Evolutionary conservation across 2,797 vertebrate species (phyloP), one percentile per base, ranked within the genome.

Genomic region (Intellagama lesueurii): DNA sequence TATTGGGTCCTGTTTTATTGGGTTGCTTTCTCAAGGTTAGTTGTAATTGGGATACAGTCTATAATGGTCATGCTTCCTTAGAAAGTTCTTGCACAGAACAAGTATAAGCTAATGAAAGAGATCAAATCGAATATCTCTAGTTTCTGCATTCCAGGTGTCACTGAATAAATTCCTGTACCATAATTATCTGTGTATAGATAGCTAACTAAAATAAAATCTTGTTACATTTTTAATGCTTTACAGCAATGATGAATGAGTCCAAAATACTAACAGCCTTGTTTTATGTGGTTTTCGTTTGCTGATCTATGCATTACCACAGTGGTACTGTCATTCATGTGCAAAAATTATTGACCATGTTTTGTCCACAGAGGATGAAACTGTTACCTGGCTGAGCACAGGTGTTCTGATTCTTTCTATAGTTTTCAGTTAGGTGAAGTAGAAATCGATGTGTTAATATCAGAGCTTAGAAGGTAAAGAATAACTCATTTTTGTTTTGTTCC

Each of bases 311-410:
- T 80, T 56, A n/a, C 14, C 79, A 35, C 70, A 4, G 0, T 81
- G 87, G 17, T 89, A 3, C 80, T 17, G 52, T 4, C 70, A 60
- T 49, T 73, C 88, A 49, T 19, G 83, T 88, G 68, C 22, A 87
- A 16, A 19, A 49, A 77, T 85, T 88, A 7, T 80, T 94, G 70
- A 94, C 93, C 90, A 94, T 91, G 90, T 91, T 80, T 91, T 92
- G 77, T 81, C 95, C 94, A 69, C 80, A 32, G 86, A 40, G 6
- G 77, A 89, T 80, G 56, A 30, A 80, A 3, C 9, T 77, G 49
- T 44, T 91, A 66, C 79, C 73, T 66, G 92, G 93, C 94, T 95
- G 88, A 77, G 78, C 89, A 66, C 40, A 84, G 1, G 81, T 94
- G 84, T 86, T 83, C 85, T 91, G 16, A 83, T 93, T 72, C 1